Conservation (phyloP, 2,888 invertebrate genomes). For the Dicranocentrus wangi region DNA sequence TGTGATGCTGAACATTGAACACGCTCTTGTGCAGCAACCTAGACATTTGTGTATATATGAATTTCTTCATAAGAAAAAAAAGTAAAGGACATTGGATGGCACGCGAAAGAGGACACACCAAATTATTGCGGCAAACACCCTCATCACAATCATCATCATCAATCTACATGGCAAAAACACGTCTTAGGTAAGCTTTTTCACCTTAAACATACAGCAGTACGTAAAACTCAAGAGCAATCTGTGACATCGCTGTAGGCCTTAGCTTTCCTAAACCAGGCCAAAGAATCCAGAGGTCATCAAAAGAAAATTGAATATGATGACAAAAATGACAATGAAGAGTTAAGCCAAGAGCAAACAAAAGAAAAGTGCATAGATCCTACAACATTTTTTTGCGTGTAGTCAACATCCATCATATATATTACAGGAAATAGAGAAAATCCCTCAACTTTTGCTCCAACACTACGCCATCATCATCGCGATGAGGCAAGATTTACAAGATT, state of each 20-base stretch:
- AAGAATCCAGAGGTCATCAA: constrained; percentile 31
- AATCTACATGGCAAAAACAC: too few relatives aligned
- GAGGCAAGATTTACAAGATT: not conserved
- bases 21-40: not conserved
- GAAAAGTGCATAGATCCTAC: too few relatives aligned
- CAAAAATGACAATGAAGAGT: constrained; percentile 10
- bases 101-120: constrained; percentile 45
- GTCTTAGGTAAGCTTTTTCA: too few relatives aligned
- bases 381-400: too few relatives aligned
- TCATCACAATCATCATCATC: too few relatives aligned
- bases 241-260: constrained; percentile 10
- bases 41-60: constrained; percentile 13
- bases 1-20: not conserved
- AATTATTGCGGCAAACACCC: constrained; percentile 1
- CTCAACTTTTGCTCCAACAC: not conserved
- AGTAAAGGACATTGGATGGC: constrained; percentile 41
- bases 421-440: constrained; percentile 48
- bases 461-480: not conserved
- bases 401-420: constrained; percentile 11
- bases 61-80: not conserved
- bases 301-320: constrained; percentile 19
- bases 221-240: constrained; percentile 46
- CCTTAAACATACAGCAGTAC: too few relatives aligned
- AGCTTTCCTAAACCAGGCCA: constrained; percentile 25
- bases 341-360: not conserved